Percentiles rank a stretch among this genome's conserved stretches.
phyloP scores from a whole-genome alignment of 2,888 invertebrate species.

The Lasius fuliginosus region DNA sequence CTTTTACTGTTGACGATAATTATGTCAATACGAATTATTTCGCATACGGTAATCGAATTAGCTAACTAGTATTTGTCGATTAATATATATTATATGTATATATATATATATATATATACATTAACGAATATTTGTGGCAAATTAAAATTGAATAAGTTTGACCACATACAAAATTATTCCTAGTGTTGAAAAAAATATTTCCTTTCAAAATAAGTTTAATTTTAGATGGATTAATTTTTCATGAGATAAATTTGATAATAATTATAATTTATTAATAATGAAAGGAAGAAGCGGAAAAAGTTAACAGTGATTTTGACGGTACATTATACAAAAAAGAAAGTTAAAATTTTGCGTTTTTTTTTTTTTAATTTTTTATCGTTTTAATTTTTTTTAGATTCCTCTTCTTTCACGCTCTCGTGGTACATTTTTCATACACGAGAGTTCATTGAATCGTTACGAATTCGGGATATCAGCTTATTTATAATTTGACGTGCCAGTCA shows the following conservation, averaged over 20 bases:
- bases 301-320: constrained; percentile 1
- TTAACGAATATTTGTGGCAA: neutral
- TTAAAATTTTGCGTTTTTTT: neutral
- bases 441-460: neutral
- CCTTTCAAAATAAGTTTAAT: neutral
- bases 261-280: neutral
- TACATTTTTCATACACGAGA: neutral
- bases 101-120: too few relatives aligned
- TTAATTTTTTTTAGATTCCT: neutral
- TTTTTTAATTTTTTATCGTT: too few relatives aligned
- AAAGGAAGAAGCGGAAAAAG: neutral
- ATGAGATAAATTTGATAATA: neutral
- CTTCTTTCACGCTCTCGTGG: neutral
- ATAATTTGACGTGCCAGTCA: constrained; percentile 24
- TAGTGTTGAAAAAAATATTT: neutral
- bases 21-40: neutral
- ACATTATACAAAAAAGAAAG: constrained; percentile 10
- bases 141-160: neutral
- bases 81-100: too few relatives aligned
- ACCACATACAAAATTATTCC: neutral
- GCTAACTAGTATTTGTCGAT: too few relatives aligned
- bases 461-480: neutral
- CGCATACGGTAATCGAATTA: neutral
- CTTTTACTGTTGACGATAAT: neutral
- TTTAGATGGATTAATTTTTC: neutral